Evolutionary conservation across 53 echinoderm and acorn worm species (phyloP).

Genomic region (Temnopleurus reevesii): DNA sequence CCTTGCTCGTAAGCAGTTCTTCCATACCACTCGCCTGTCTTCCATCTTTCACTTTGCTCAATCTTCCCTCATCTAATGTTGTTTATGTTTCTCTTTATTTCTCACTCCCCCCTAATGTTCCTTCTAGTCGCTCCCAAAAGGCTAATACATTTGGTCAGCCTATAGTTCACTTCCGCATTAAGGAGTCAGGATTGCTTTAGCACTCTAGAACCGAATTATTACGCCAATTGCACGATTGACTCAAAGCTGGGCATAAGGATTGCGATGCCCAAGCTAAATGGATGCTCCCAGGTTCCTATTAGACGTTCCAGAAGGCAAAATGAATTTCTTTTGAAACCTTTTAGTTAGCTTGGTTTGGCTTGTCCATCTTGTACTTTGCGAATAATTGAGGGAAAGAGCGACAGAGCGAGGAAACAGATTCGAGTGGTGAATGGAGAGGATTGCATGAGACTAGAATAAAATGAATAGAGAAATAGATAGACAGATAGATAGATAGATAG

Average conservation of each 20-base stretch:
- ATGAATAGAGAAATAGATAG: not conserved
- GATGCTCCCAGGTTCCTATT: conserved; percentile 7
- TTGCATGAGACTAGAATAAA: not conserved
- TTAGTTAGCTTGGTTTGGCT: conserved; percentile 11
- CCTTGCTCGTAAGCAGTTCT: no score
- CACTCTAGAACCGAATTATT: conserved; percentile 3
- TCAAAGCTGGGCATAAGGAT: not conserved
- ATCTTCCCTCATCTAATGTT: not conserved
- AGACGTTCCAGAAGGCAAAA: not conserved
- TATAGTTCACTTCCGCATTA: not conserved
- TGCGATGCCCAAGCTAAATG: not conserved
- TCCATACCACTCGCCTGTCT: not conserved
- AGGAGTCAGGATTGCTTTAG: not conserved
- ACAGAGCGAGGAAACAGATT: not conserved
- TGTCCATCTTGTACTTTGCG: conserved; percentile 19
- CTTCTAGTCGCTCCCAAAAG: not conserved
- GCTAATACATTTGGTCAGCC: not conserved
- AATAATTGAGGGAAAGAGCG: conserved; percentile 1
- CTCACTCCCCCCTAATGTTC: not conserved
- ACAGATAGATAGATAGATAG: no score
- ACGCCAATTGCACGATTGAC: not conserved
- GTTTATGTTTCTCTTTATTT: not conserved
- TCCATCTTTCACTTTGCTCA: not conserved
- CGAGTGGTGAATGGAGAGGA: conserved; percentile 21
- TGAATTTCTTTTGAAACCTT: conserved; percentile 5